Conservation (phyloP, 2,888 invertebrate genomes). For the Ichneumoninae sp. region DNA sequence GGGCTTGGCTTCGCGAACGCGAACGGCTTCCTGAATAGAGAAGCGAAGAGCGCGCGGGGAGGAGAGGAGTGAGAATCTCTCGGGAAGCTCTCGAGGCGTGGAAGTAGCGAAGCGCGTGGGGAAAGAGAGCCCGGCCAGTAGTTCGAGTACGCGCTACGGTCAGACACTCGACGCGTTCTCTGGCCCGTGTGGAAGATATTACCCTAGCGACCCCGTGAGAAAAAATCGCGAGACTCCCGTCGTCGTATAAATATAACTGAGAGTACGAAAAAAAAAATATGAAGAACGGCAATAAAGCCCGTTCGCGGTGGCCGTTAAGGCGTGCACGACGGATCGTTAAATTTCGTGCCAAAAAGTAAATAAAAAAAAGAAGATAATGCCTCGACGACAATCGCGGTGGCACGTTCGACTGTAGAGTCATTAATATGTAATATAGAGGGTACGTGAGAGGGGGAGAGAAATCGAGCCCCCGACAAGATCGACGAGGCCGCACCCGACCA, state of each 20-base stretch:
- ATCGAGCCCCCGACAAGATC: not conserved
- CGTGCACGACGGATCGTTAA: constrained; percentile 66
- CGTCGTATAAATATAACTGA: constrained; percentile 62
- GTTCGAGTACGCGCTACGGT: constrained; percentile 12
- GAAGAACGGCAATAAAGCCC: constrained; percentile 73
- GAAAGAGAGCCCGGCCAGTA: not conserved
- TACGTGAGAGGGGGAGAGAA: not conserved
- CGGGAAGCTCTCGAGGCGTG: constrained; percentile 10
- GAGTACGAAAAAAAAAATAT: constrained; percentile 71
- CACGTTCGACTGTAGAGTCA: constrained; percentile 63
- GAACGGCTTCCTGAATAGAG: constrained; percentile 41
- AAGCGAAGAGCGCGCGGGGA: constrained; percentile 9
- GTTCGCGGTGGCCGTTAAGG: constrained; percentile 67
- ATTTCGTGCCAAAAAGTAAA: constrained; percentile 72
- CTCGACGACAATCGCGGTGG: constrained; percentile 59
- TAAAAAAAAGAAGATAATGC: constrained; percentile 38
- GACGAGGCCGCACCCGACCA: constrained; percentile 8
- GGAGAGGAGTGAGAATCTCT: constrained; percentile 11
- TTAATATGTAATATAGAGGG: constrained; percentile 56
- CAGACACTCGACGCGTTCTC: constrained; percentile 13
- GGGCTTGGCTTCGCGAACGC: constrained; percentile 18
- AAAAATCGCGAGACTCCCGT: not conserved
- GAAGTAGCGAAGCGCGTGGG: not conserved
- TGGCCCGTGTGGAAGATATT: constrained; percentile 1
- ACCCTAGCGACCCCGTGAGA: not conserved